phyloP scores from a whole-genome alignment of 2,113 vertebrate species.

The Piaya cayana region DNA sequence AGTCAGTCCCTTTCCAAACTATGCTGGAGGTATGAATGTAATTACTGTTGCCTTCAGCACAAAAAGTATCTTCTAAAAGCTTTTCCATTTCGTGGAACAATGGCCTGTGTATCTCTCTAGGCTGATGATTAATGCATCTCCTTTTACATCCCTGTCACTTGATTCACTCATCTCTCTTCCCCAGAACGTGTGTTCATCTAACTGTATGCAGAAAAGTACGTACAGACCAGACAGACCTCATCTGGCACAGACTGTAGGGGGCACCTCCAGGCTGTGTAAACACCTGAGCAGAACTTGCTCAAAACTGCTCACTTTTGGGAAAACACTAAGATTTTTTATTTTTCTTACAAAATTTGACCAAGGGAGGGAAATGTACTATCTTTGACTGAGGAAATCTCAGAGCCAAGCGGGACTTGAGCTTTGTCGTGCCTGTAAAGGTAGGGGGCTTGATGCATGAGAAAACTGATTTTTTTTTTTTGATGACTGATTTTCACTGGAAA shows the following conservation, averaged over 20 bases:
- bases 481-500: neutral
- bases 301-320: neutral
- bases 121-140: slow-evolving; percentile 13
- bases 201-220: neutral
- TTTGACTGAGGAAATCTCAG: neutral
- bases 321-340: neutral
- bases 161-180: neutral
- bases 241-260: neutral
- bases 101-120: neutral
- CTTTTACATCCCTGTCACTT: neutral
- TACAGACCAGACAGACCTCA: neutral
- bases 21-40: neutral
- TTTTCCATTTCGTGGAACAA: slow-evolving; percentile 19
- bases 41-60: neutral
- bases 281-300: neutral
- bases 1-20: neutral
- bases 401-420: neutral
- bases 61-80: slow-evolving; percentile 7
- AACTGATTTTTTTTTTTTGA: neutral
- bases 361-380: neutral
- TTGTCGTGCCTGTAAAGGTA: neutral
- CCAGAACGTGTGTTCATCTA: neutral
- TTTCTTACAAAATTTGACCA: neutral
- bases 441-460: neutral
- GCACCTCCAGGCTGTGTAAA: neutral